Base-by-base conservation (phyloP, 2,888 invertebrate genomes). In the Antheraea yamamai region DNA sequence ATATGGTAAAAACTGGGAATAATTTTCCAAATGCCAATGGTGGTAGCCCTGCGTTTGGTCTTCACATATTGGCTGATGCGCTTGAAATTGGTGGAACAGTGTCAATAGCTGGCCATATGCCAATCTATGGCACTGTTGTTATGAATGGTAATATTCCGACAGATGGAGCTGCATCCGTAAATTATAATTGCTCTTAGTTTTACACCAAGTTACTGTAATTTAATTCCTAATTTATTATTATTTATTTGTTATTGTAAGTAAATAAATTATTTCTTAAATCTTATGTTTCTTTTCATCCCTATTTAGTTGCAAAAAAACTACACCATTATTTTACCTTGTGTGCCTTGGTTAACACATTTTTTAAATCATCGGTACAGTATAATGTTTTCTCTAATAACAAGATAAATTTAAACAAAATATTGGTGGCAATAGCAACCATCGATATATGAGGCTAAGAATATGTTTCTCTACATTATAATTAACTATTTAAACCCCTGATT, bases 41-140 rank as follows among this genome's bases (percentile, higher is more conserved):
- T 83, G 70, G 70, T 70, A 39, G 6, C 14, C 70, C 70, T 10
- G n/a, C 83, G 0, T 84, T 88, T 79, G 91, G 90, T 0, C 79
- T 93, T 0, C 85, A 86, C 58, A 80, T 92, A 18, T 74, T 84
- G 23, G 86, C 90, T 0, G 91, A 92, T 76, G 89, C 85, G 6
- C 79, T 92, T 16, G 83, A 91, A 81, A 86, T 92, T 0, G 83
- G 82, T n/a, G 93, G 93, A 0, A 80, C 81, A 1, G 87, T 92
- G 0, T 82, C 85, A 4, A 89, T 92, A 0, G 83, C 81, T 79
- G 93, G 92, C 0, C 86, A 82, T 58, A 82, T 92, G 81, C 93
- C 93, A 18, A 84, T 93, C 23, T 84, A 83, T 75, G 89, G 90
- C 16, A 82, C 87, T 6, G 90, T 92, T 0, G 79, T 83, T 2